Percentiles rank a stretch among this genome's conserved stretches.
phyloP scores from a whole-genome alignment of 1,140 invertebrate genomes.

The Saxidomus purpurata region DNA sequence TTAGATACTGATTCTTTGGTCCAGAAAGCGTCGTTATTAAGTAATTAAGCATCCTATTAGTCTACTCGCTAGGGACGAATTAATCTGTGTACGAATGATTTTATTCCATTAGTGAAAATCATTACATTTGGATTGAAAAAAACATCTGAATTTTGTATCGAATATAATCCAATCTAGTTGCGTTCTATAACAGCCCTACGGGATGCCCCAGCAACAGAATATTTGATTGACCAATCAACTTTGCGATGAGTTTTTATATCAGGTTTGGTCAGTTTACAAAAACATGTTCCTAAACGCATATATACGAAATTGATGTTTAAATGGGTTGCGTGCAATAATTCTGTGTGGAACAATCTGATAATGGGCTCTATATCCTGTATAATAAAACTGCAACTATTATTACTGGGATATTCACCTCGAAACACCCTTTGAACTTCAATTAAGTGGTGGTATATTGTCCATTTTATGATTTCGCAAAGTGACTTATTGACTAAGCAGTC shows the following conservation, averaged over 20 bases:
- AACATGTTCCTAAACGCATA: too few species aligned
- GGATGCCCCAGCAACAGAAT: background rate
- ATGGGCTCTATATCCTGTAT: background rate
- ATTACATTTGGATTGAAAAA: background rate
- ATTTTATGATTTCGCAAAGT: background rate
- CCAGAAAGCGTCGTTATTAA: background rate
- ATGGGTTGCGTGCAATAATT: background rate
- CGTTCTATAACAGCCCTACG: too few species aligned
- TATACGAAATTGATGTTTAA: too few species aligned
- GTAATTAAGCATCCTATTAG: background rate
- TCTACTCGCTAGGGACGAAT: background rate
- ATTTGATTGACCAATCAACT: background rate
- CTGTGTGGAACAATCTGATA: background rate
- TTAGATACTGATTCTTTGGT: slow-evolving; percentile 13
- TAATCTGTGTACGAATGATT: background rate
- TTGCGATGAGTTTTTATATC: background rate
- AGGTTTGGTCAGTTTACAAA: background rate
- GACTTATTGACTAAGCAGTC: background rate
- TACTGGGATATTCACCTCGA: background rate
- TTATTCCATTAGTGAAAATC: background rate
- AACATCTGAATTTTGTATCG: too few species aligned
- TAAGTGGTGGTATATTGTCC: background rate
- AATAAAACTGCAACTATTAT: background rate
- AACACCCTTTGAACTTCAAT: background rate
- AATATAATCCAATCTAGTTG: too few species aligned